Base-by-base conservation (phyloP, 2,888 invertebrate genomes). In the Nyleta sp. region DNA sequence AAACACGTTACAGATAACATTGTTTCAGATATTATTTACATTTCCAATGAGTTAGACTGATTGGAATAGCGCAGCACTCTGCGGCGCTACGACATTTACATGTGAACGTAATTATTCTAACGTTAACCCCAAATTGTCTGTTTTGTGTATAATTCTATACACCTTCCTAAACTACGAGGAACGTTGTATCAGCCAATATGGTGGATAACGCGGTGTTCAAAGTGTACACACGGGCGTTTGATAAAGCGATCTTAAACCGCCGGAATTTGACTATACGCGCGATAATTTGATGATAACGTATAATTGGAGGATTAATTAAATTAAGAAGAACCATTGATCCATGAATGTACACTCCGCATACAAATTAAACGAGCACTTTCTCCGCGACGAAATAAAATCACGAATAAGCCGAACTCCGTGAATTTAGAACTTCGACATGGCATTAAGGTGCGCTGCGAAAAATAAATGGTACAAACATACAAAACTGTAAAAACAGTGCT, bases 91-190 rank as follows among this genome's bases (percentile, higher is more conserved):
- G 52, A 46, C 71, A 70, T 70, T 70, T 70, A 70, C 60, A 60
- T 52, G 17, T 40, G 44, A 70, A 70, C 35, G 68, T 50, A 50
- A 70, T 70, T 70, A 70, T 50, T 70, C 59, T 48, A 59, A 57
- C 38, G 68, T 59, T 59, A 59, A 35, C 52, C 22, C 40, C 22
- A 33, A 60, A 70, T 60, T 33, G 59, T 22, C 52, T 57, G 24
- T 70, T 70, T 60, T 52, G 52, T 44, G 35, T 68, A 60, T 70
- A 59, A 70, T 60, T 70, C 59, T 57, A n/a, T n/a, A 35, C 22
- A 20, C 15, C 33, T 28, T 35, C 10, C 57, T 35, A 31, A 55
- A 59, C 18, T 46, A 11, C 31, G 31, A 31, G 50, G 8, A 52
- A 68, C 31, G 33, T 44, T 31, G 31, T 17, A 52, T 60, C 60